A percentile compares a stretch with the other conserved stretches of the same genome.
phyloP scores from a whole-genome alignment of 2,113 vertebrate genomes.

The Anarhynchus alexandrinus region DNA sequence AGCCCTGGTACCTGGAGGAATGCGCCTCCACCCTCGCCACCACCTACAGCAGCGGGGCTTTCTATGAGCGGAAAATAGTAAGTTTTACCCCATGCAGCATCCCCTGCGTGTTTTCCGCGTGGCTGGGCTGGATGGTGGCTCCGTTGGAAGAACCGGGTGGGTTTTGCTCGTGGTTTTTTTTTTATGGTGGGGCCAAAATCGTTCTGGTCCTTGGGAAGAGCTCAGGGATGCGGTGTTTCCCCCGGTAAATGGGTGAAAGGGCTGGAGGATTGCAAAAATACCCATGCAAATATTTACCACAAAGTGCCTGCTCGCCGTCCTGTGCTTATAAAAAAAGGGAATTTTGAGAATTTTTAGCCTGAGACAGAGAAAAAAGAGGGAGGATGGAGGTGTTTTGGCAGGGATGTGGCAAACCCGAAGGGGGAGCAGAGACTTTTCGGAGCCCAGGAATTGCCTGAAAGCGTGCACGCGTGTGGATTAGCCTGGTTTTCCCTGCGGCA shows the following conservation, averaged over 20 bases:
- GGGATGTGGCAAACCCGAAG: neutral
- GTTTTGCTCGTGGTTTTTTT: neutral
- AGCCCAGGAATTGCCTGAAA: neutral
- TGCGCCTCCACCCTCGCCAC: conserved; percentile 89
- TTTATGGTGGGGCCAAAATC: neutral
- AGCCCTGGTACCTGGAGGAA: conserved; percentile 87
- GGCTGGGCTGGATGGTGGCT: neutral
- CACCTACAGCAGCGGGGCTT: conserved; percentile 89
- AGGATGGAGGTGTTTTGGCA: neutral
- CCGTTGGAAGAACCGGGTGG: neutral
- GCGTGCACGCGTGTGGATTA: neutral
- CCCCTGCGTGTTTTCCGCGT: fast-evolving
- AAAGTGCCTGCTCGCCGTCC: neutral
- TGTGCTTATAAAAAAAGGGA: neutral
- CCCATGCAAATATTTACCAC: neutral
- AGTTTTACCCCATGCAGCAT: conserved; percentile 28
- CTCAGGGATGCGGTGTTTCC: neutral
- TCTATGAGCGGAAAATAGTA: conserved; percentile 85
- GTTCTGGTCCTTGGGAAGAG: neutral
- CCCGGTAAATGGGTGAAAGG: neutral
- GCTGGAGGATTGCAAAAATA: neutral
- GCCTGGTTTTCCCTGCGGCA: neutral
- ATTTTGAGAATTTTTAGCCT: neutral
- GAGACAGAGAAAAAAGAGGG: neutral
- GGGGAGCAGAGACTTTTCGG: neutral